These are phyloP conservation scores for Squalus acanthias DNA, from an alignment of 2,797 vertebrate genomes.

Conservation along the genomic window DNA sequence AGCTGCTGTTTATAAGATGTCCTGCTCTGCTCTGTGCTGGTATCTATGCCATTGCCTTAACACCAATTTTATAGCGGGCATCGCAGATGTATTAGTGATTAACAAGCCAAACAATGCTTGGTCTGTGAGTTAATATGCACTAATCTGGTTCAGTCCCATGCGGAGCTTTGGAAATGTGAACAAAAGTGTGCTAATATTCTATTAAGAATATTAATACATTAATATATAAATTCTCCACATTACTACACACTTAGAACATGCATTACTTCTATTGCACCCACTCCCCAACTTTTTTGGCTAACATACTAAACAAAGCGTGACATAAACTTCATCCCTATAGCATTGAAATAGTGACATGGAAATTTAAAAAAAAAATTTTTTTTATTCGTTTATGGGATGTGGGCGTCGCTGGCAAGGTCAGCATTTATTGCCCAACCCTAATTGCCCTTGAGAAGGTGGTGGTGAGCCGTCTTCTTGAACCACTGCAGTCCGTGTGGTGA, in stretches of 20 bases:
- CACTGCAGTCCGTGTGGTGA: no score
- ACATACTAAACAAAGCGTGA: background rate
- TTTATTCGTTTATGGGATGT: no score
- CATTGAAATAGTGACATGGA: background rate
- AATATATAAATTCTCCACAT: no score
- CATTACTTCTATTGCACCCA: background rate
- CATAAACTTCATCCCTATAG: background rate
- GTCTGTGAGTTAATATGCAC: background rate
- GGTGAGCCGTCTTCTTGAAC: no score
- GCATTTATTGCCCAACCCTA: no score
- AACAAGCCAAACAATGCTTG: background rate
- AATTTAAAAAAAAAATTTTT: background rate
- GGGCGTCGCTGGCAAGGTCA: no score
- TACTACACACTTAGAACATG: background rate
- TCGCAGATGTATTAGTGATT: background rate
- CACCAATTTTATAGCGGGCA: background rate
- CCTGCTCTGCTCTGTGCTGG: background rate
- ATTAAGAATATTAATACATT: no score
- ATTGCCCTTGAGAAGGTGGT: no score
- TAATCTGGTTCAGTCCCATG: background rate
- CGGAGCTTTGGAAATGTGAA: no score
- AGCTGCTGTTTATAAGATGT: background rate
- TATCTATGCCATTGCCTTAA: background rate
- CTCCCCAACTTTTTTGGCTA: background rate
- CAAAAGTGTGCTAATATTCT: no score